Evolutionary conservation across 2,888 invertebrate genomes (phyloP).

Genomic region (Yponomeuta sedellus): DNA sequence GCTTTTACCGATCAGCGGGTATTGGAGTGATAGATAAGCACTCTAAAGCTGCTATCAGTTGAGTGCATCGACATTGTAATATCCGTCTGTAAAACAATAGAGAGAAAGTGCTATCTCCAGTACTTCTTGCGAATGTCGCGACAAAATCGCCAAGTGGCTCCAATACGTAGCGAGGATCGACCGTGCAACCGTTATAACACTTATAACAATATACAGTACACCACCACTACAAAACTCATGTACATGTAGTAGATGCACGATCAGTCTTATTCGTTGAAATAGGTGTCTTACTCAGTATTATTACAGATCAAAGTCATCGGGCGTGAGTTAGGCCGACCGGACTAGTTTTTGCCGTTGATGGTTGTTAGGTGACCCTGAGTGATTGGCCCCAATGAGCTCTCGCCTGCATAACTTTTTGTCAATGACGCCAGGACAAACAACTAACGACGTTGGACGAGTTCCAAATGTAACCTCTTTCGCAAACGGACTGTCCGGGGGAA

Average conservation of each 20-base stretch:
- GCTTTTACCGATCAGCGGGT: neutral
- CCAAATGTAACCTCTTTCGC: neutral
- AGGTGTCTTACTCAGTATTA: neutral
- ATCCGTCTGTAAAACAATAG: neutral
- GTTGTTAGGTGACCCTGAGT: neutral
- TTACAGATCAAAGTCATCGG: neutral
- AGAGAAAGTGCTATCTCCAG: neutral
- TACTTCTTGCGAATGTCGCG: neutral
- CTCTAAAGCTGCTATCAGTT: conserved; percentile 1
- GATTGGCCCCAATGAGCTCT: neutral
- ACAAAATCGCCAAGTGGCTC: neutral
- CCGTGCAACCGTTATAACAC: neutral
- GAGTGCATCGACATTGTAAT: neutral
- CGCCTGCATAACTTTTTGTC: neutral
- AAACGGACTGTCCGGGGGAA: neutral
- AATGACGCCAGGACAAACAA: neutral
- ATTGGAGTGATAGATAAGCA: neutral
- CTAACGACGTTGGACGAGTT: neutral
- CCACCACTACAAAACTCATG: neutral
- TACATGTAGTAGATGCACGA: neutral
- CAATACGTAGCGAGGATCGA: neutral
- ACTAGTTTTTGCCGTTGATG: neutral
- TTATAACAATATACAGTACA: neutral
- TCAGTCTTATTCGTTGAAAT: neutral
- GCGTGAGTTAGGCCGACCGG: neutral